Base-by-base conservation (phyloP, 2,888 invertebrate genomes). In the Drosophila tanythrix region DNA sequence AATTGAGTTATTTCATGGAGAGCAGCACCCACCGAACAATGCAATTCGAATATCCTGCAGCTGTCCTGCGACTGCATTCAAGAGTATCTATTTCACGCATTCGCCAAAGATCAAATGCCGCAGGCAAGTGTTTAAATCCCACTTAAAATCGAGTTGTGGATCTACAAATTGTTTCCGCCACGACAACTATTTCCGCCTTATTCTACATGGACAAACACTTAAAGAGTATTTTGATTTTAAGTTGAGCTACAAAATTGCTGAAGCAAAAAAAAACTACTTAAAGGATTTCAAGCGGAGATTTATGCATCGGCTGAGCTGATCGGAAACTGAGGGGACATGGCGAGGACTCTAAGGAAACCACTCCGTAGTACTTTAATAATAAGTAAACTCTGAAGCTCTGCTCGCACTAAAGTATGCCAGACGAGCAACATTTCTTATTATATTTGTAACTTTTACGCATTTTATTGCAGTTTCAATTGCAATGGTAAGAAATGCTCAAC, bases 21-120 rank as follows among this genome's bases (percentile, higher is more conserved):
- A 51, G 50, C 31, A 56, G 29, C 53, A 11, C 55, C 59, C 40
- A 63, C 60, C 40, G 57, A 29, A 29, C 56, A n/a, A 61, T 59
- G 62, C 59, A 62, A 75, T 70, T 65, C 65, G 51, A 46, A 61
- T 51, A 79, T 69, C 78, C 74, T 78, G 79, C 80, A 75, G 80
- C 79, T 81, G 80, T 61, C 60, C 60, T 64, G 21, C 11, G 5
- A 29, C 10, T 25, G 52, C 76, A 67, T 81, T 79, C 71, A 74
- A 76, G 89, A 82, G 88, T 85, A 89, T 85, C 85, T 80, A 85
- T 85, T 85, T 85, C 89, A 85, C 88, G 88, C 89, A 83, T 89
- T 89, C 81, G 64, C 61, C 84, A 79, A 66, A 74, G 74, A 89
- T 87, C 79, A 61, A 69, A 74, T 64, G 57, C 35, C 4, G n/a